Conservation (phyloP, 2,113 vertebrate genomes). For the Scomber scombrus region DNA sequence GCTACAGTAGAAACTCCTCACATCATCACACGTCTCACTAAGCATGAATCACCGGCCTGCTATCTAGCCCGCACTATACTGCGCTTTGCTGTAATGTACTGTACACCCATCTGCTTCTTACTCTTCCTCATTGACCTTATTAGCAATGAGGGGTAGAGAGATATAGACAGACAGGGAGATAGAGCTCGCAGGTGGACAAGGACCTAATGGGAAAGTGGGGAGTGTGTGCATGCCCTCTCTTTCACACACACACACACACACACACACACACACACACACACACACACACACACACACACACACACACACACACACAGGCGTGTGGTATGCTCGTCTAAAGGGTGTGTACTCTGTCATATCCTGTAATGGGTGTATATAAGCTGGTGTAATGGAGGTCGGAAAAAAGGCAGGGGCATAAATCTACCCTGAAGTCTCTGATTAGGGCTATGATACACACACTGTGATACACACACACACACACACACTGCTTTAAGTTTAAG, state of each 20-base stretch:
- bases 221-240: conserved; percentile 63
- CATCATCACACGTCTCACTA: conserved; percentile 73
- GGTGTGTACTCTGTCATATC: conserved; percentile 85
- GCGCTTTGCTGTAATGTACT: conserved; percentile 73
- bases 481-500: conserved; percentile 78
- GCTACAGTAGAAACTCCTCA: conserved; percentile 68
- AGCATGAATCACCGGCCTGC: conserved; percentile 74
- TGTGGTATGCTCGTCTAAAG: conserved; percentile 74
- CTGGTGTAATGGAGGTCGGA: conserved; percentile 84
- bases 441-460: conserved; percentile 75
- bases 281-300: conserved; percentile 29
- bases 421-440: conserved; percentile 83
- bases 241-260: conserved; percentile 37
- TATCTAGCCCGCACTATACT: conserved; percentile 53
- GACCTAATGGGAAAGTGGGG: conserved; percentile 76
- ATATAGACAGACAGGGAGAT: conserved; percentile 69
- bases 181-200: conserved; percentile 76
- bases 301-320: conserved; percentile 34
- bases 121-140: conserved; percentile 82
- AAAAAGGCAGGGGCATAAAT: conserved; percentile 85
- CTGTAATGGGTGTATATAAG: conserved; percentile 87
- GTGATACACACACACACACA: conserved; percentile 51
- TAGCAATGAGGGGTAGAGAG: conserved; percentile 69
- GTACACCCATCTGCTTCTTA: conserved; percentile 73
- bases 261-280: conserved; percentile 20